These are phyloP conservation scores for Oreochromis spilurus DNA, from an alignment of 2,113 vertebrate species.

Conservation along the genomic window DNA sequence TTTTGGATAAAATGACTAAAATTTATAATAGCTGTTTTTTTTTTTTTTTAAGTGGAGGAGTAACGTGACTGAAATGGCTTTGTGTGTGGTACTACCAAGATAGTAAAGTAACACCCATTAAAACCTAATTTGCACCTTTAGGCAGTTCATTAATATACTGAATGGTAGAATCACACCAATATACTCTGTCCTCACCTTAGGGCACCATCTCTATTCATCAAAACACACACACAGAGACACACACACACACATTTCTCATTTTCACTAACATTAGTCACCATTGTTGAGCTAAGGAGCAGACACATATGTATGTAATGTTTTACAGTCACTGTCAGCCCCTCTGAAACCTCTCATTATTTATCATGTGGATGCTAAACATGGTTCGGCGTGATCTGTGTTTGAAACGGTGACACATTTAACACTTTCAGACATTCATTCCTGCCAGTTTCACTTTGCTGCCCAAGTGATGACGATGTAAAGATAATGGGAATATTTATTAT, in stretches of 20 bases:
- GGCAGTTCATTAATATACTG: slow-evolving; percentile 96
- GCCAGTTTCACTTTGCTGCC: neutral
- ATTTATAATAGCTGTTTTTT: slow-evolving; percentile 76
- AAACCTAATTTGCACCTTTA: slow-evolving; percentile 95
- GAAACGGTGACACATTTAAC: neutral
- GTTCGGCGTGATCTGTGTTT: slow-evolving; percentile 15
- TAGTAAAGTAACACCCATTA: slow-evolving; percentile 96
- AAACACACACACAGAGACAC: slow-evolving; percentile 60
- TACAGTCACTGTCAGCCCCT: slow-evolving; percentile 8
- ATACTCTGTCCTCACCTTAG: slow-evolving; percentile 79
- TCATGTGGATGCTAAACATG: slow-evolving; percentile 16
- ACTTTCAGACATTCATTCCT: neutral
- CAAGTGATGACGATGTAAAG: neutral
- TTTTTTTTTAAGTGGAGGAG: slow-evolving; percentile 57
- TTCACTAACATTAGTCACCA: slow-evolving; percentile 68
- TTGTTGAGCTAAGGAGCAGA: slow-evolving; percentile 47
- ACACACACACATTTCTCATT: slow-evolving; percentile 71
- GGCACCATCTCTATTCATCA: slow-evolving; percentile 77
- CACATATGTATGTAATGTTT: slow-evolving; percentile 33
- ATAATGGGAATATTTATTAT: slow-evolving; percentile 13
- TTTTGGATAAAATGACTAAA: slow-evolving; percentile 74
- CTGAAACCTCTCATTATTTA: slow-evolving; percentile 28
- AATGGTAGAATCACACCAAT: slow-evolving; percentile 79
- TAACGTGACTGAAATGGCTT: slow-evolving; percentile 61
- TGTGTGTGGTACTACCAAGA: slow-evolving; percentile 71